These are phyloP conservation scores for Lucilia sericata DNA, from an alignment of 1,140 invertebrate genomes.

Conservation along the genomic window DNA sequence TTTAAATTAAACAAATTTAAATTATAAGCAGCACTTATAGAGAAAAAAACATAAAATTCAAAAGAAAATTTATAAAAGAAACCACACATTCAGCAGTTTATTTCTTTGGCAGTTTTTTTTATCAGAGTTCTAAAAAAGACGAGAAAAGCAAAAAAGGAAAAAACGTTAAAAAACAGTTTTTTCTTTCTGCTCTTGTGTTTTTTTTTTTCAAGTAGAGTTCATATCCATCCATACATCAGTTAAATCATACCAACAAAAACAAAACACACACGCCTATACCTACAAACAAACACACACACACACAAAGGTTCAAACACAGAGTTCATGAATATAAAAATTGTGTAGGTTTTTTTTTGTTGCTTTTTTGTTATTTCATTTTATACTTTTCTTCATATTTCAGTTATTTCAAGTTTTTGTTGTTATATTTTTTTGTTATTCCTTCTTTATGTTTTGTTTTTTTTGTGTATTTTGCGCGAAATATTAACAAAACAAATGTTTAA, in stretches of 20 bases:
- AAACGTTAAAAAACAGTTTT: slow-evolving; percentile 16
- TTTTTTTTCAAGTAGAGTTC: slow-evolving; percentile 10
- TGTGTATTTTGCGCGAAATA: slow-evolving; percentile 16
- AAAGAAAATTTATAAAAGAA: neutral
- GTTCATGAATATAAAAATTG: slow-evolving; percentile 30
- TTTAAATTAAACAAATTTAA: neutral
- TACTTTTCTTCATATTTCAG: slow-evolving; percentile 14
- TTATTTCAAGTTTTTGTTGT: neutral
- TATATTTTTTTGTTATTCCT: neutral
- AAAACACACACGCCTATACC: neutral
- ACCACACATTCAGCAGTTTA: slow-evolving; percentile 1
- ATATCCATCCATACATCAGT: neutral
- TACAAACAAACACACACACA: neutral
- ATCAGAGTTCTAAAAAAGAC: neutral
- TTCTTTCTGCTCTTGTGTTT: neutral
- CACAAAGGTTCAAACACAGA: slow-evolving; percentile 11
- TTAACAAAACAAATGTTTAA: slow-evolving; percentile 7
- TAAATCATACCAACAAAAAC: neutral
- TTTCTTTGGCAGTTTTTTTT: neutral
- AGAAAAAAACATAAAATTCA: neutral
- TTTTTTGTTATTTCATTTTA: neutral
- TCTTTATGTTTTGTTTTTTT: neutral
- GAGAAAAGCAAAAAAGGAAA: neutral
- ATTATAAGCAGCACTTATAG: neutral
- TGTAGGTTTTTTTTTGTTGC: slow-evolving; percentile 35